Percentiles rank a stretch among this genome's conserved stretches.
phyloP scores from a whole-genome alignment of 1,140 invertebrate species.

The Danaus plexippus region DNA sequence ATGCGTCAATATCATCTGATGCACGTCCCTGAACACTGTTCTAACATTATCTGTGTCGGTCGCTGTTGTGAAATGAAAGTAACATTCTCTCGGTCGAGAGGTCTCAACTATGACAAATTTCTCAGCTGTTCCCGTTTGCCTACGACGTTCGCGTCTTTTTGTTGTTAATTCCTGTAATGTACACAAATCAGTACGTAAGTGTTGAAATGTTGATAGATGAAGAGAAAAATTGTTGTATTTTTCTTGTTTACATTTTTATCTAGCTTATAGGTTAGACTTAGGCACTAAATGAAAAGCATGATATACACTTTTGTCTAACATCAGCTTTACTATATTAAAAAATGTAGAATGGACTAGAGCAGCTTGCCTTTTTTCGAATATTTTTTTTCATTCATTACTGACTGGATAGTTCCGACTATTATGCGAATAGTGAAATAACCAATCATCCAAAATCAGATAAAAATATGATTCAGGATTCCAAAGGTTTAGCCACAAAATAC shows the following conservation, averaged over 20 bases:
- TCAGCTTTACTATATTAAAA: no score
- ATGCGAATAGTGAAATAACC: no score
- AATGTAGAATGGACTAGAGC: no score
- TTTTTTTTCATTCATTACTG: no score
- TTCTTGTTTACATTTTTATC: neutral
- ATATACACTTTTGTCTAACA: no score
- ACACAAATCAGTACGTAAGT: constrained; percentile 1
- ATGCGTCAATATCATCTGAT: constrained; percentile 78
- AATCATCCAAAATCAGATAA: no score
- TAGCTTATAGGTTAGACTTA: no score
- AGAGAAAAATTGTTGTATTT: neutral
- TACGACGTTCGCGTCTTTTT: constrained; percentile 34
- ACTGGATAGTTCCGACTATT: no score
- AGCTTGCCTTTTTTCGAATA: no score
- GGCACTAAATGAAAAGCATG: no score
- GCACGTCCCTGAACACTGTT: constrained; percentile 80
- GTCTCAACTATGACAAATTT: constrained; percentile 41
- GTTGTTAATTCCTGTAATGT: constrained; percentile 48
- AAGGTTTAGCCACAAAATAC: no score
- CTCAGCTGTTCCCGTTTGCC: constrained; percentile 34
- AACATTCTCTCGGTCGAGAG: constrained; percentile 69
- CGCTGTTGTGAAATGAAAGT: constrained; percentile 81
- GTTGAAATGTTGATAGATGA: neutral
- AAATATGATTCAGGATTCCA: no score
- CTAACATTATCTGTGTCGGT: constrained; percentile 82